A percentile compares a stretch with the other conserved stretches of the same genome.
Conservation (phyloP, 2,113 vertebrate genomes). For the Myiozetetes cayanensis region DNA sequence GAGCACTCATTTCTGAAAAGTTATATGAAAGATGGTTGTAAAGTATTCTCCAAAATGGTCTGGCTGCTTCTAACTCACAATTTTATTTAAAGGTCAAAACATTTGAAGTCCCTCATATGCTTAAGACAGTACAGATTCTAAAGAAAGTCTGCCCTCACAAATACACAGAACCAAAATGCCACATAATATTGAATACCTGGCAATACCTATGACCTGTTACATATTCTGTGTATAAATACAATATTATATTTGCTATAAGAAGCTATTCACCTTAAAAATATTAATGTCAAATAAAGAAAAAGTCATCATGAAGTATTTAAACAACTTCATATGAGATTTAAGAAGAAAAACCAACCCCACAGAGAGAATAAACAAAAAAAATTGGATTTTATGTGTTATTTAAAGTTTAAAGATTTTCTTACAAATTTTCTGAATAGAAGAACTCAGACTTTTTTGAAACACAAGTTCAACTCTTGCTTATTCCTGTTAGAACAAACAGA, state of each 20-base stretch:
- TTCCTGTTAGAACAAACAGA: neutral
- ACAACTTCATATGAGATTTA: neutral
- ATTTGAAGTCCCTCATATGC: neutral
- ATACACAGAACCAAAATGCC: neutral
- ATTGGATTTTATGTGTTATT: neutral
- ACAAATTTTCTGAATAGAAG: neutral
- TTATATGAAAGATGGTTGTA: neutral
- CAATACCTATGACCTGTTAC: neutral
- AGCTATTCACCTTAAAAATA: neutral
- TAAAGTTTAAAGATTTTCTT: neutral
- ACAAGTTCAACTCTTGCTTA: neutral
- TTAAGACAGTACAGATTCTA: neutral
- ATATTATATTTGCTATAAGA: neutral
- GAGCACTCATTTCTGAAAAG: neutral
- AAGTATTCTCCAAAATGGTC: neutral
- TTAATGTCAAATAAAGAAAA: neutral
- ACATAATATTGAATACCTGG: neutral
- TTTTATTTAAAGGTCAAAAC: slow-evolving; percentile 3
- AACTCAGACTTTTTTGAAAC: neutral
- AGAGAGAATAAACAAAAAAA: neutral
- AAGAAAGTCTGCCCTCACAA: neutral
- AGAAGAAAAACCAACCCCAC: neutral
- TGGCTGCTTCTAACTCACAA: neutral
- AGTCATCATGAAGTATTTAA: neutral
- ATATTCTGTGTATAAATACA: neutral